Conservation (phyloP, 2,888 invertebrate species). For the Cryptus armator region DNA sequence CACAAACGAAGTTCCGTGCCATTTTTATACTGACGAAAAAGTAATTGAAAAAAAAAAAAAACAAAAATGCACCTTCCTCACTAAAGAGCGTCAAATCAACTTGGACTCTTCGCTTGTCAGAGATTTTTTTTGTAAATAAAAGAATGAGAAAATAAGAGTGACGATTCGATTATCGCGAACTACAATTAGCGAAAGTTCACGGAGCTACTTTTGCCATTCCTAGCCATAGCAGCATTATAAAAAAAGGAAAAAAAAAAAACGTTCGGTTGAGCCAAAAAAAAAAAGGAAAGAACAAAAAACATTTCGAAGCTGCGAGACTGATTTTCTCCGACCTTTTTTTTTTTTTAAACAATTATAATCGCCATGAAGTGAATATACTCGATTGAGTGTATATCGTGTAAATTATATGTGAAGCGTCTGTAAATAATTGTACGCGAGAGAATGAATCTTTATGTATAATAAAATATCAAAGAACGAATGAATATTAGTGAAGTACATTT, state of each 20-base stretch:
- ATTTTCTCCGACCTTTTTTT: conserved; percentile 74
- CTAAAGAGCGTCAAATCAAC: conserved; percentile 2
- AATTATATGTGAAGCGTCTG: conserved; percentile 78
- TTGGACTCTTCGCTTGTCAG: conserved; percentile 13
- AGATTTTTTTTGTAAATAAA: conserved; percentile 27
- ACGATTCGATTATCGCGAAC: not conserved
- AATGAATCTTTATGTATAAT: conserved; percentile 75
- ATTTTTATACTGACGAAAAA: conserved; percentile 59
- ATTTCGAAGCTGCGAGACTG: conserved; percentile 79
- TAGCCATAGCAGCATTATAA: conserved; percentile 72
- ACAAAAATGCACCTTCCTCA: not conserved
- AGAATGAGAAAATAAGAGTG: conserved; percentile 35
- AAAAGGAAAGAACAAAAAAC: conserved; percentile 58
- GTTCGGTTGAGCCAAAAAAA: conserved; percentile 43
- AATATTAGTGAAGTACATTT: conserved; percentile 62
- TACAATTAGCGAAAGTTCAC: conserved; percentile 18
- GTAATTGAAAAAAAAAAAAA: not conserved
- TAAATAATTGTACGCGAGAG: conserved; percentile 78
- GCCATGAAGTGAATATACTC: conserved; percentile 75
- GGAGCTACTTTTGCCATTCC: conserved; percentile 65
- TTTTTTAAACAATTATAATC: conserved; percentile 53
- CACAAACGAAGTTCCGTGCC: conserved; percentile 57
- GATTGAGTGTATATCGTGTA: conserved; percentile 71
- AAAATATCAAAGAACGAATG: conserved; percentile 71
- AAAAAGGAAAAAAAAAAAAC: conserved; percentile 51